Evolutionary conservation across 2,113 vertebrate species (phyloP).

Genomic region (Oryctolagus cuniculus): mOryCun1.1 NC_091444.1:54350001-54350500

Average conservation of each 20-base stretch:
- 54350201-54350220: slow-evolving; percentile 80
- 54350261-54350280: slow-evolving; percentile 86
- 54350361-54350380: slow-evolving; percentile 85
- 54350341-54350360: slow-evolving; percentile 89
- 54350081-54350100: slow-evolving; percentile 65
- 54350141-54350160: slow-evolving; percentile 26
- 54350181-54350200: slow-evolving; percentile 63
- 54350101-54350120: neutral
- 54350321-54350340: slow-evolving; percentile 85
- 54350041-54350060: slow-evolving; percentile 31
- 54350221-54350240: slow-evolving; percentile 86
- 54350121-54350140: slow-evolving; percentile 36
- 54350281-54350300: slow-evolving; percentile 85
- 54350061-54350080: neutral
- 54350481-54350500: slow-evolving; percentile 64
- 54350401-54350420: slow-evolving; percentile 90
- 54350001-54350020: neutral
- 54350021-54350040: neutral
- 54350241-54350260: slow-evolving; percentile 16
- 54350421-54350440: slow-evolving; percentile 91
- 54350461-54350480: slow-evolving; percentile 63
- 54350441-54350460: slow-evolving; percentile 79
- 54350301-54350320: slow-evolving; percentile 88
- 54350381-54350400: slow-evolving; percentile 88
- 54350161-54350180: slow-evolving; percentile 70